Base-by-base conservation (phyloP, 53 echinoderm and acorn worm genomes). In the Temnopleurus reevesii region DNA sequence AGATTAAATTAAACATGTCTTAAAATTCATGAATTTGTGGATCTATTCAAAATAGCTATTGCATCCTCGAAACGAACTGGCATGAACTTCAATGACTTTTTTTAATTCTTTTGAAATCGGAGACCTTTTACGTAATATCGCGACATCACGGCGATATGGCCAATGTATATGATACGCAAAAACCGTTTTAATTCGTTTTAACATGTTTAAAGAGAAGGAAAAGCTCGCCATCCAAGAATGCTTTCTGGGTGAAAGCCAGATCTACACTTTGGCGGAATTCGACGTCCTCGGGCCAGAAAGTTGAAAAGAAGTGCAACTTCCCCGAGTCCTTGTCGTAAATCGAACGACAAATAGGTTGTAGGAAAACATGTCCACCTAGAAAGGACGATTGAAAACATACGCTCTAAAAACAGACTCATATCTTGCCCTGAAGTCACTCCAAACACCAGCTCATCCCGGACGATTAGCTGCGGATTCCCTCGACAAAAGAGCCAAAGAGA, bases 371-470 rank as follows among this genome's bases (percentile, higher is more conserved):
- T 54, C 55, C 54, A 59, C 59, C 86, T 25, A 85, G 86, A 60
- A 43, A n/a, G n/a, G 56, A 34, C 55, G 61, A 60, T 85, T 59
- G 45, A 85, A 85, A 85, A 85, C 86, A 87, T 46, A 87, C 71
- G 88, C 53, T 87, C 71, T 15, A 46, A 49, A 64, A 87, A 87
- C 65, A 87, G 46, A 66, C 51, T 34, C 26, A 87, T 87, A 87
- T 87, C 88, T 87, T 49, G 45, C 66, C 88, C 88, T 45, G 45
- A 66, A 66, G 88, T 45, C 38, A 87, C 71, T 87, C 12, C 31
- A 87, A 87, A 87, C 86, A 85, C 51, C 54, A 26, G 44, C 25
- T 87, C 88, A 87, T 87, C 88, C 71, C 29, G 8, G 12, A 28
- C 34, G 71, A 87, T 87, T 87, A 87, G 88, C 30, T 12, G 21